Conservation (phyloP, 2,113 vertebrate species). For the Larimichthys polyactis region DNA sequence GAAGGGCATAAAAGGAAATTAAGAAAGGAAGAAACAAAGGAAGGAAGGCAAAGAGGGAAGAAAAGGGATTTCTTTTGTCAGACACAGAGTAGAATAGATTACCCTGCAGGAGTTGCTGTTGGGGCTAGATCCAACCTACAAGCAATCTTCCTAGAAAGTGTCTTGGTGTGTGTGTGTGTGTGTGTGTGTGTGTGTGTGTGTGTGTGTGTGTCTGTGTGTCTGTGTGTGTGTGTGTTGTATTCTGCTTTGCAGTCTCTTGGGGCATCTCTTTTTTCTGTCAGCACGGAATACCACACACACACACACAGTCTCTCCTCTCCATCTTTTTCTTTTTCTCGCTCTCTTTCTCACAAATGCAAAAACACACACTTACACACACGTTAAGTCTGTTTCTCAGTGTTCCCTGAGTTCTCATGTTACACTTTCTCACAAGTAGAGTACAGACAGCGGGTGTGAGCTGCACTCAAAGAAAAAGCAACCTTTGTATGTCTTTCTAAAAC, state of each 20-base stretch:
- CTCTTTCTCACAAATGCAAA: constrained; percentile 29
- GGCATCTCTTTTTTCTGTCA: constrained; percentile 54
- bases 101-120: constrained; percentile 45
- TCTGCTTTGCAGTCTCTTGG: constrained; percentile 42
- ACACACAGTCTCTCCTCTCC: constrained; percentile 26
- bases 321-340: constrained; percentile 12
- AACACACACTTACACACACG: constrained; percentile 11
- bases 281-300: constrained; percentile 42
- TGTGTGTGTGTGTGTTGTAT: constrained; percentile 11
- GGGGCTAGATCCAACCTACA: constrained; percentile 57
- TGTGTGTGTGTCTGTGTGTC: no score
- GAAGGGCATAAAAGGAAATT: background rate
- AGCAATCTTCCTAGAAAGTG: constrained; percentile 52
- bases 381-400: constrained; percentile 6
- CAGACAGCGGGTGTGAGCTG: background rate
- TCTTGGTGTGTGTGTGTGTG: constrained; percentile 19
- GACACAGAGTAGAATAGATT: constrained; percentile 60
- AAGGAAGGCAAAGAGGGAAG: background rate
- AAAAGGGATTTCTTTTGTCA: constrained; percentile 49
- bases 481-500: background rate
- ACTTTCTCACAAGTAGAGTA: background rate
- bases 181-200: constrained; percentile 22
- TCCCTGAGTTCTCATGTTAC: constrained; percentile 8
- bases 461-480: background rate
- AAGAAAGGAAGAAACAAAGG: constrained; percentile 22